Conservation (phyloP, 2,113 vertebrate genomes). For the Psettodes erumei region DNA sequence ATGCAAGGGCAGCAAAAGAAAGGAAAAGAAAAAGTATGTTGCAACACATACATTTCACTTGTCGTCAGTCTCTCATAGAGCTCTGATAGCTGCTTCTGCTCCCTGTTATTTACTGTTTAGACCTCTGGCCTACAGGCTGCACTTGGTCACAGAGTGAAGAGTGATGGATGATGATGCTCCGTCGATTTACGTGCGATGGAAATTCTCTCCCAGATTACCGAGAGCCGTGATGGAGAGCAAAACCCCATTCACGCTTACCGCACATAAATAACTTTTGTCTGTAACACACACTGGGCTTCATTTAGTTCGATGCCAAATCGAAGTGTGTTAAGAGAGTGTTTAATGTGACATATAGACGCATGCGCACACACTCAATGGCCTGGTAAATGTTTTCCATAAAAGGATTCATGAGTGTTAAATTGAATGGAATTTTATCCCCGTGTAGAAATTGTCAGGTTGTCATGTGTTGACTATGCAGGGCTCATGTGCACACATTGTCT, state of each 20-base stretch:
- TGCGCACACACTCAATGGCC: not conserved
- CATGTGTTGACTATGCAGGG: not conserved
- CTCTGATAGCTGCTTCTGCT: slow-evolving; percentile 14
- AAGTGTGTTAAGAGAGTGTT: slow-evolving; percentile 36
- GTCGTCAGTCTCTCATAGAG: slow-evolving; percentile 3
- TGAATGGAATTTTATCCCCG: not conserved
- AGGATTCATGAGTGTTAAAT: not conserved
- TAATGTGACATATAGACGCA: slow-evolving; percentile 25
- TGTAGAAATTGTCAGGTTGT: slow-evolving; percentile 1
- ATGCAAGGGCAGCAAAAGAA: too few relatives aligned
- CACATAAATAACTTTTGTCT: slow-evolving; percentile 59
- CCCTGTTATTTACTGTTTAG: slow-evolving; percentile 29
- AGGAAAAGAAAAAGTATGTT: not conserved
- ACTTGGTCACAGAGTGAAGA: slow-evolving; percentile 39
- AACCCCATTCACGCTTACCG: slow-evolving; percentile 24
- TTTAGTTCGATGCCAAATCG: slow-evolving; percentile 31
- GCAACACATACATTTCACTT: not conserved
- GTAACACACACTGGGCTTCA: slow-evolving; percentile 41
- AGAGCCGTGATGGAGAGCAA: slow-evolving; percentile 53
- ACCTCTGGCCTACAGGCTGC: slow-evolving; percentile 37
- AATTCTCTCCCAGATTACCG: slow-evolving; percentile 67
- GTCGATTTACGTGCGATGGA: slow-evolving; percentile 51
- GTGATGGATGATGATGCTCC: slow-evolving; percentile 66
- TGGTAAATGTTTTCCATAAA: slow-evolving; percentile 8
- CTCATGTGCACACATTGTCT: slow-evolving; percentile 1